Percentiles rank a stretch among this genome's conserved stretches.
Evolutionary conservation across 2,113 vertebrate genomes (phyloP).

Genomic region (Electrona antarctica): DNA sequence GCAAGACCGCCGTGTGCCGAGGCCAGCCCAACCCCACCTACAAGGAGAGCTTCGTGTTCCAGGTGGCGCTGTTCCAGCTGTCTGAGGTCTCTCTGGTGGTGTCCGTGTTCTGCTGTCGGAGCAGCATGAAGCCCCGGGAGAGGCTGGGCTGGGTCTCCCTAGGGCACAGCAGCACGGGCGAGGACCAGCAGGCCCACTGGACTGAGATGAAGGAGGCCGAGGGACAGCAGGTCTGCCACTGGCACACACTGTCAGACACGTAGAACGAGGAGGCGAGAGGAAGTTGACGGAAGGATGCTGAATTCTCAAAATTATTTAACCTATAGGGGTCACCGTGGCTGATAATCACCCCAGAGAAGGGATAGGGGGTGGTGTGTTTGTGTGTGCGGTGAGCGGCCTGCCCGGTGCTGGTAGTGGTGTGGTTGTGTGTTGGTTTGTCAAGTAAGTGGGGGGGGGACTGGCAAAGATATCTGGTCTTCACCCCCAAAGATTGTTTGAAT

Average conservation of each 20-base stretch:
- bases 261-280: constrained; percentile 59
- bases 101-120: constrained; percentile 92
- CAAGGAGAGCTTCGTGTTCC: constrained; percentile 97
- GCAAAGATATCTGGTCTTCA: constrained; percentile 36
- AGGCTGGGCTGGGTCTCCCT: constrained; percentile 94
- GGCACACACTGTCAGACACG: constrained; percentile 90
- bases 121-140: constrained; percentile 91
- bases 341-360: too few relatives aligned
- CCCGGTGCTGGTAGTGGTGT: not conserved
- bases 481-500: constrained; percentile 46
- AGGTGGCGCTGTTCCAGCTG: constrained; percentile 96
- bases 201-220: constrained; percentile 94
- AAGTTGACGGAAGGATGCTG: too few relatives aligned
- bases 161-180: constrained; percentile 93
- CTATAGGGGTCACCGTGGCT: too few relatives aligned
- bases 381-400: not conserved
- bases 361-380: constrained; percentile 23
- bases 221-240: constrained; percentile 95
- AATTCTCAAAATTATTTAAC: not conserved
- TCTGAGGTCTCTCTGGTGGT: constrained; percentile 95
- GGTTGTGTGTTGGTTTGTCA: constrained; percentile 17
- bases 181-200: constrained; percentile 95
- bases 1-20: constrained; percentile 91
- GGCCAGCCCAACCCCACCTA: constrained; percentile 95
- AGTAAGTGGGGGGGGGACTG: constrained; percentile 32